Percentiles rank a stretch among this genome's conserved stretches.
These are phyloP conservation scores for Cerceris rybyensis DNA, from an alignment of 2,888 invertebrate genomes.

Conservation along the genomic window DNA sequence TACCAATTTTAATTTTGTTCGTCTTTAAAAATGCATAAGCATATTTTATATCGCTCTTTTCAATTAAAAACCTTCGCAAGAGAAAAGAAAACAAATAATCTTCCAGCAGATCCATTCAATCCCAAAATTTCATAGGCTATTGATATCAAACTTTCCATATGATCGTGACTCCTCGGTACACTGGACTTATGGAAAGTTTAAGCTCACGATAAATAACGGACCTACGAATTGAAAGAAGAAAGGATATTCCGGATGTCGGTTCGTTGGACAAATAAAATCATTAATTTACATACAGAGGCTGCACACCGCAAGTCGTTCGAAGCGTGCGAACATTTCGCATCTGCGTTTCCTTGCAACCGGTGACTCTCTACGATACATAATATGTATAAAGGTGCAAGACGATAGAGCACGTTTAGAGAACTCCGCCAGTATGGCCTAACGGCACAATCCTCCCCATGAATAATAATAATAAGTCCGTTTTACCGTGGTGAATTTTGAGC, in stretches of 20 bases:
- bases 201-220: not conserved
- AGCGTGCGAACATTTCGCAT: slow-evolving; percentile 18
- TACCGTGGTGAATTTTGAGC: slow-evolving; percentile 31
- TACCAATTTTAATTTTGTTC: no score
- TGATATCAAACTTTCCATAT: no score
- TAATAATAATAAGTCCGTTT: slow-evolving; percentile 33
- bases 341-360: slow-evolving; percentile 8
- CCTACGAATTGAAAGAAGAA: slow-evolving; percentile 11
- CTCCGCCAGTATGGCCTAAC: slow-evolving; percentile 26
- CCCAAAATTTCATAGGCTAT: no score
- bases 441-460: slow-evolving; percentile 18
- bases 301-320: not conserved
- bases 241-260: not conserved
- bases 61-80: no score
- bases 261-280: slow-evolving; percentile 1
- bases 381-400: slow-evolving; percentile 18
- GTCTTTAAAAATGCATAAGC: no score
- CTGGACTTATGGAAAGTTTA: no score
- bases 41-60: no score
- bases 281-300: slow-evolving; percentile 24
- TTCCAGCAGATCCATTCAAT: no score
- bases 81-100: no score
- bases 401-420: slow-evolving; percentile 24
- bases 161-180: no score
- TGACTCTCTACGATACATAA: slow-evolving; percentile 23